Evolutionary conservation across 1,140 invertebrate genomes (phyloP), one percentile per base, ranked within the genome.

Genomic region (Psilanteris sp.): DNA sequence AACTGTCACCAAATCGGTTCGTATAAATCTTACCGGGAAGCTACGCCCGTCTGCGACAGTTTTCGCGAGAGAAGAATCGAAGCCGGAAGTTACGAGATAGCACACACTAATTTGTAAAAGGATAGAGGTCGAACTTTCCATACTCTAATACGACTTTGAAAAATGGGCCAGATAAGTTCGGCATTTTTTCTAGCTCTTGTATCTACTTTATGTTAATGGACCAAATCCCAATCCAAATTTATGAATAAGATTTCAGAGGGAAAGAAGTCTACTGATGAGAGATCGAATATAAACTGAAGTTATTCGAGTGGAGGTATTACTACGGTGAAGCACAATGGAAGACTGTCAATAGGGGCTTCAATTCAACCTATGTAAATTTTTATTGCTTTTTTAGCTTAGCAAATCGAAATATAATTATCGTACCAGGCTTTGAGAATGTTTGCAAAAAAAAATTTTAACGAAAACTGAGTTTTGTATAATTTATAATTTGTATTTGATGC

Each of bases 1-100:
- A 10, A 57, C 54, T 74, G 71, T 74, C 71, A 74, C 71, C 71
- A 74, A 74, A 67, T 74, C 71, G 61, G 44, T 67, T 61, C 37
- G 46, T 7, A 74, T 74, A 74, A 74, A 74, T 74, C 54, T 61
- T 13, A 6, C 14, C 32, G 44, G 26, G 54, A 71, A 57, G 52
- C 55, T 20, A 18, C 26, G 32, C 37, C 11, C 32, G 43, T 29
- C 29, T 57, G 34, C 32, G 18, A 66, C 34, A 31, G 50, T 57
- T 67, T 48, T 55, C 62, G 46, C 61, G 37, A 18, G 24, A 50
- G 46, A 43, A 34, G 52, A 66, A 64, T 67, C 70, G 61, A 74
- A 66, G 34, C 14, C 52, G 70, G 54, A 67, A 74, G 50, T 57
- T 64, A 36, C 43, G 43, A 64, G 68, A 72, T 73, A 64, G 59